Evolutionary conservation across 2,797 vertebrate species (phyloP), one percentile per base, ranked within the genome.

Genomic region (Erpetoichthys calabaricus): DNA sequence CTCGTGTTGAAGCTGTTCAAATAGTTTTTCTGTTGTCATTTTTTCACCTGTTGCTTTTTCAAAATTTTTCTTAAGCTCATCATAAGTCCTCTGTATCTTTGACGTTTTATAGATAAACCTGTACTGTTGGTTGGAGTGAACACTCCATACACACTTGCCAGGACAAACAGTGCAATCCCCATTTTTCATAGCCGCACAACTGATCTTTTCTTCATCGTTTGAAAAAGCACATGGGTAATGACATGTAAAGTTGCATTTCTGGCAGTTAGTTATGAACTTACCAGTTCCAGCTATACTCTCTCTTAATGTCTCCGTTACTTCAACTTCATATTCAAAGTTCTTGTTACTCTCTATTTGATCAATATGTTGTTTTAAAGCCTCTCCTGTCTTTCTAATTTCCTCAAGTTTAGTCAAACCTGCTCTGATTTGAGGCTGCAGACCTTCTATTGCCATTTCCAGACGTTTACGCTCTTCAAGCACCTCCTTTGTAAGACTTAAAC

Each of bases 31-130:
- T 1, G 47, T 59, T 42, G 10, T 2, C 67, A 71, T 63, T 4
- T 66, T 68, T 45, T 59, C 53, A 42, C 53, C 62, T 41, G 60
- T 45, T 42, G 65, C 63, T 3, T 65, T 62, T 44, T 60, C 64
- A 54, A 65, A 69, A 53, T 70, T 65, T 3, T 71, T 60, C 47
- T 64, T 66, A 2, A 69, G 47, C 5, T 72, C 60, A 51, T 57
- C n/a, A 45, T 61, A 58, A 5, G 62, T 65, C 56, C 54, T 65
- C 60, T 51, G 67, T 50, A 59, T 62, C 42, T 3, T 69, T 45
- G 8, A 44, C 10, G 60, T 56, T 53, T 60, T 61, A 58, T 70
- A 68, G 43, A 51, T 55, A 64, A 64, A 72, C 5, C 63, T 47
- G 45, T 53, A 51, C 4, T 55, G 60, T 59, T 70, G 63, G 25